Evolutionary conservation across 2,888 invertebrate species (phyloP).

Genomic region (Erebia palarica): DNA sequence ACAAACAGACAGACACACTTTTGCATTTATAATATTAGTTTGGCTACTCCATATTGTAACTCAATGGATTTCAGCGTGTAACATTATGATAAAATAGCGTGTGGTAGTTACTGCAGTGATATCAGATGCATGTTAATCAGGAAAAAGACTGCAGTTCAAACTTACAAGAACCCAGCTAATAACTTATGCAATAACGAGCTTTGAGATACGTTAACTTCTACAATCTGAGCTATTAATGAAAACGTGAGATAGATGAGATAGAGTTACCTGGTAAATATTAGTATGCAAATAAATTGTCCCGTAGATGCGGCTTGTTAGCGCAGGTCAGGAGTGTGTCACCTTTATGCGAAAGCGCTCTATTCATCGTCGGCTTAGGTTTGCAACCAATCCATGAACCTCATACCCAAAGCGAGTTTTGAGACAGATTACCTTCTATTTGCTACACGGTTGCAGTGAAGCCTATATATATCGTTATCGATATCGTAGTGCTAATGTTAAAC

Average conservation of each 20-base stretch:
- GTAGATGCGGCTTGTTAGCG: constrained; percentile 53
- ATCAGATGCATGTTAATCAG: constrained; percentile 32
- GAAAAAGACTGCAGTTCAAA: constrained; percentile 34
- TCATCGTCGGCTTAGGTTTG: constrained; percentile 33
- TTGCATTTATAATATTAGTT: no score
- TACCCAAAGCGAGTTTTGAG: constrained; percentile 24
- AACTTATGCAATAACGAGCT: constrained; percentile 35
- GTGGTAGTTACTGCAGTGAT: constrained; percentile 7
- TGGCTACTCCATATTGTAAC: background rate
- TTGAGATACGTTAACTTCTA: constrained; percentile 31
- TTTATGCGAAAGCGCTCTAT: constrained; percentile 37
- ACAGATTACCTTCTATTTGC: constrained; percentile 23
- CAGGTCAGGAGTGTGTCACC: constrained; percentile 51
- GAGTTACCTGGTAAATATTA: constrained; percentile 43
- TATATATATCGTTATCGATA: no score
- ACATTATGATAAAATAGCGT: constrained; percentile 10
- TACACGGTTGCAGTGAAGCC: background rate
- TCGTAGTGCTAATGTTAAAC: no score
- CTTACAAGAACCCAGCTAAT: constrained; percentile 32
- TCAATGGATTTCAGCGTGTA: constrained; percentile 5
- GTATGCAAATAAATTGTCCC: constrained; percentile 40
- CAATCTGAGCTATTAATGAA: constrained; percentile 42
- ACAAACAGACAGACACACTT: no score
- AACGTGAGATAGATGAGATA: constrained; percentile 43
- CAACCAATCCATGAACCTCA: constrained; percentile 21